Evolutionary conservation across 2,888 invertebrate genomes (phyloP).

Genomic region (Perizoma affinitatum): DNA sequence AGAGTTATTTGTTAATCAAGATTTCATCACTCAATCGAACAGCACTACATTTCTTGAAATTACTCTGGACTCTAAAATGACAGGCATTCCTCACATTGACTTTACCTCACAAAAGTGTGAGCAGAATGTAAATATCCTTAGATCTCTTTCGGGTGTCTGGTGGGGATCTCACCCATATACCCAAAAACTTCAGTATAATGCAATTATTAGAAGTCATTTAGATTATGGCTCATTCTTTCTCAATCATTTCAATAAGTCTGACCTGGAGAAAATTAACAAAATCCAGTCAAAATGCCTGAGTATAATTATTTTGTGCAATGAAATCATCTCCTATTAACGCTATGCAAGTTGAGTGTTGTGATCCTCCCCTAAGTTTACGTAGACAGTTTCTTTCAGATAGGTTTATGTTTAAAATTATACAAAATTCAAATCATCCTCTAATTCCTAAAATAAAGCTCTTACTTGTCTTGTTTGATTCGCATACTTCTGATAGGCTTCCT

Average conservation of each 20-base stretch:
- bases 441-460: too few relatives aligned
- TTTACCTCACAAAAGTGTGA: constrained; percentile 32
- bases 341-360: constrained; percentile 24
- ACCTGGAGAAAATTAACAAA: constrained; percentile 14
- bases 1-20: neutral
- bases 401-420: neutral
- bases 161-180: constrained; percentile 33
- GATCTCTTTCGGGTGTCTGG: too few relatives aligned
- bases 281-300: constrained; percentile 39
- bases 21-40: neutral
- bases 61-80: constrained; percentile 27
- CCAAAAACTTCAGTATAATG: constrained; percentile 36
- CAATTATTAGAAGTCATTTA: constrained; percentile 34
- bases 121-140: constrained; percentile 25
- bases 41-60: constrained; percentile 36
- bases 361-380: constrained; percentile 16
- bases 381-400: constrained; percentile 12
- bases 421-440: too few relatives aligned
- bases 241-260: constrained; percentile 31
- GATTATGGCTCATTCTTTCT: constrained; percentile 39
- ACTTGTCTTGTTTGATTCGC: too few relatives aligned
- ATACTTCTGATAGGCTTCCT: too few relatives aligned
- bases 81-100: constrained; percentile 23
- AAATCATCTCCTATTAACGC: constrained; percentile 42
- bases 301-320: constrained; percentile 39